Evolutionary conservation across 2,797 vertebrate genomes (phyloP).

Genomic region (Premnoplex brunnescens): DNA sequence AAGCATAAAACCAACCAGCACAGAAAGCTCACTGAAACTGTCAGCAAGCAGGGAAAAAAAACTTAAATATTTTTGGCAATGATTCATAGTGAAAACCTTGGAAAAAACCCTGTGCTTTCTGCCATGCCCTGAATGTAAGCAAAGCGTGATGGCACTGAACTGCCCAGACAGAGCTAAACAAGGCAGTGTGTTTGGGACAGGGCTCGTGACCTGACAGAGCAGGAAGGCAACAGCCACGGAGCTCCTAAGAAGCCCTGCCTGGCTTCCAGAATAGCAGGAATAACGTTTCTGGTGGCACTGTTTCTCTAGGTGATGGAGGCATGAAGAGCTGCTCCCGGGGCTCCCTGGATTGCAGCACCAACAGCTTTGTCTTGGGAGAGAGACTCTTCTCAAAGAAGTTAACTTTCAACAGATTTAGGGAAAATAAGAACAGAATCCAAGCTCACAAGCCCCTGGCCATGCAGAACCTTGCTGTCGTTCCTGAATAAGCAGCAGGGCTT

Average conservation of each 20-base stretch:
- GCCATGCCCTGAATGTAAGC: neutral
- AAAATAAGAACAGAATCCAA: neutral
- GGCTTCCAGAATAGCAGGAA: neutral
- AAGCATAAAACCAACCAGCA: neutral
- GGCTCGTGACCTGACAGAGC: neutral
- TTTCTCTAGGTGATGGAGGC: neutral
- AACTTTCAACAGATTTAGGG: neutral
- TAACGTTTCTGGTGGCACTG: neutral
- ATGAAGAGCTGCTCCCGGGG: neutral
- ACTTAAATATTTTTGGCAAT: neutral
- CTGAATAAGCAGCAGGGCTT: neutral
- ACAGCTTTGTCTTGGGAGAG: neutral
- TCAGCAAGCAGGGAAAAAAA: neutral
- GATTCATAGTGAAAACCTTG: neutral
- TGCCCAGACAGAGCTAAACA: neutral
- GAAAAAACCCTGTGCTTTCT: neutral
- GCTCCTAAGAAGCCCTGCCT: neutral
- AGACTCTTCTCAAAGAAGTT: neutral
- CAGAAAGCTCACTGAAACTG: neutral
- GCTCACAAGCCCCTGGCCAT: neutral
- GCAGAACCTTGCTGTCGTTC: neutral
- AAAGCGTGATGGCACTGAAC: neutral
- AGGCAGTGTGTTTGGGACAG: accelerated
- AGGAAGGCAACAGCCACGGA: neutral
- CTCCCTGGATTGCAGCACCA: neutral